Evolutionary conservation across 2,113 vertebrate genomes (phyloP).

Genomic region (Danio rerio): GRCz12tu NC_133195.1:1176001-1176500

Average conservation of each 20-base stretch:
- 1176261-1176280: constrained; percentile 81
- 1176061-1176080: constrained; percentile 94
- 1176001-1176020: constrained; percentile 96
- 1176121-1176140: constrained; percentile 76
- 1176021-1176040: constrained; percentile 90
- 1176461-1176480: constrained; percentile 86
- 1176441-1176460: constrained; percentile 76
- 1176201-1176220: constrained; percentile 80
- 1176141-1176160: constrained; percentile 85
- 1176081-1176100: constrained; percentile 84
- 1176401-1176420: constrained; percentile 59
- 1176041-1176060: constrained; percentile 89
- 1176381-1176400: no score
- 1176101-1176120: constrained; percentile 72
- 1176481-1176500: constrained; percentile 93
- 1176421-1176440: constrained; percentile 69
- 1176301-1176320: background rate
- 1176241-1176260: constrained; percentile 79
- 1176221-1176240: constrained; percentile 83
- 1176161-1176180: constrained; percentile 80
- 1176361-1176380: no score
- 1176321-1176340: no score
- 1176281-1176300: constrained; percentile 77
- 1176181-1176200: constrained; percentile 78
- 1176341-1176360: no score